Conservation (phyloP, 30 jellyfish, hydroid and myxozoan species). For the Clytia hemisphaerica region DNA sequence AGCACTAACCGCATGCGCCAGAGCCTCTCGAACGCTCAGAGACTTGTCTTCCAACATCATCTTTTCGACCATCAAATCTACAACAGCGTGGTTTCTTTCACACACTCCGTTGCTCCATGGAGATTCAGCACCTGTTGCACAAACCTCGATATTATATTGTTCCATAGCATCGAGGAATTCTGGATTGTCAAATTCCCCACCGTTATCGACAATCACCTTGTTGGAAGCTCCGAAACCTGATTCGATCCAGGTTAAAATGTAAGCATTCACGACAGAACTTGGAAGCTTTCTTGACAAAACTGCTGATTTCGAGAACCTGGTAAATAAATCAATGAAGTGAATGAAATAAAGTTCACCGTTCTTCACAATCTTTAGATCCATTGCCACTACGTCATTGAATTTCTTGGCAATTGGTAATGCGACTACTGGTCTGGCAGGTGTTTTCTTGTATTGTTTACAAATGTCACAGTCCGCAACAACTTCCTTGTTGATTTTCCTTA, state of each 20-base stretch:
- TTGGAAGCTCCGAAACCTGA: conserved; percentile 7
- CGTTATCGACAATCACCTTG: not conserved
- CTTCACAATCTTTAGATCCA: conserved; percentile 23
- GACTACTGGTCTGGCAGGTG: conserved; percentile 30
- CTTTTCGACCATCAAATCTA: conserved; percentile 5
- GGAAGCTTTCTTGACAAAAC: not conserved
- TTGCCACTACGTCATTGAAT: conserved; percentile 22
- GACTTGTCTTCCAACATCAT: conserved; percentile 22
- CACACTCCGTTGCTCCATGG: conserved; percentile 9
- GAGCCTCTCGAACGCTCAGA: conserved; percentile 6
- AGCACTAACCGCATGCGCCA: conserved; percentile 28
- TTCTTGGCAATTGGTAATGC: conserved; percentile 21
- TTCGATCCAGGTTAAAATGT: conserved; percentile 4
- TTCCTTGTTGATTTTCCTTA: not conserved
- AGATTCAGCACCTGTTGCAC: conserved; percentile 12
- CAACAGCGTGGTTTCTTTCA: conserved; percentile 32
- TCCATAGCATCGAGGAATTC: conserved; percentile 31
- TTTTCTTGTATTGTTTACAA: conserved; percentile 28
- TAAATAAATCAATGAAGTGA: not conserved
- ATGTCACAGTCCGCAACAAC: not conserved
- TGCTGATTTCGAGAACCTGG: conserved; percentile 4
- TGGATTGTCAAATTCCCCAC: conserved; percentile 9
- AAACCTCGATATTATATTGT: conserved; percentile 14
- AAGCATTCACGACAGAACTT: not conserved
- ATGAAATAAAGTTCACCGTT: conserved; percentile 4